These are phyloP conservation scores for Urocitellus parryii DNA, from an alignment of 2,113 vertebrate species.

Conservation along the genomic window DNA sequence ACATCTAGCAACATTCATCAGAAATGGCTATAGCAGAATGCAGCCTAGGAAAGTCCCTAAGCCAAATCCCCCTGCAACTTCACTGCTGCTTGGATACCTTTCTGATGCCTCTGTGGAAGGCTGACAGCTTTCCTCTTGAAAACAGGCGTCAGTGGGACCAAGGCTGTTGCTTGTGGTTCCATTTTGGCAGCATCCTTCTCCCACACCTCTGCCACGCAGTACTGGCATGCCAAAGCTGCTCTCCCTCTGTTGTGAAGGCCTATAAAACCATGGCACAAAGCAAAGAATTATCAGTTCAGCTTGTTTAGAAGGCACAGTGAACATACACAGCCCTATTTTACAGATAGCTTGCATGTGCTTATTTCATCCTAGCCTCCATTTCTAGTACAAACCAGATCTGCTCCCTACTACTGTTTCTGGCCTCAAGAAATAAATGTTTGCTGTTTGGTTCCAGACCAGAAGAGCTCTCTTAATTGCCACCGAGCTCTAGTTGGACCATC, in stretches of 20 bases:
- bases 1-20: too few relatives aligned
- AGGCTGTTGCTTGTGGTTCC: not conserved
- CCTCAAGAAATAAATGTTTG: not conserved
- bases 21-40: not conserved
- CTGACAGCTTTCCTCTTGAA: too few relatives aligned
- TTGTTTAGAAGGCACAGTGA: not conserved
- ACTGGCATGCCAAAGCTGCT: too few relatives aligned
- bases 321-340: rapidly evolving
- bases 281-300: not conserved
- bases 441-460: not conserved
- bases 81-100: not conserved
- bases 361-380: not conserved
- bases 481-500: not conserved
- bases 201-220: rapidly evolving
- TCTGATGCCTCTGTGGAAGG: not conserved
- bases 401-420: not conserved
- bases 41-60: not conserved
- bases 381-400: not conserved
- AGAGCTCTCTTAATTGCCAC: not conserved
- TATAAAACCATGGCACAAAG: not conserved
- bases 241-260: not conserved
- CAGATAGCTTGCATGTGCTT: not conserved
- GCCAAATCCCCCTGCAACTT: not conserved
- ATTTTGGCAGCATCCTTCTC: not conserved
- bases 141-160: rapidly evolving